Base-by-base conservation (phyloP, 2,113 vertebrate genomes). In the Aldabrachelys gigantea region DNA sequence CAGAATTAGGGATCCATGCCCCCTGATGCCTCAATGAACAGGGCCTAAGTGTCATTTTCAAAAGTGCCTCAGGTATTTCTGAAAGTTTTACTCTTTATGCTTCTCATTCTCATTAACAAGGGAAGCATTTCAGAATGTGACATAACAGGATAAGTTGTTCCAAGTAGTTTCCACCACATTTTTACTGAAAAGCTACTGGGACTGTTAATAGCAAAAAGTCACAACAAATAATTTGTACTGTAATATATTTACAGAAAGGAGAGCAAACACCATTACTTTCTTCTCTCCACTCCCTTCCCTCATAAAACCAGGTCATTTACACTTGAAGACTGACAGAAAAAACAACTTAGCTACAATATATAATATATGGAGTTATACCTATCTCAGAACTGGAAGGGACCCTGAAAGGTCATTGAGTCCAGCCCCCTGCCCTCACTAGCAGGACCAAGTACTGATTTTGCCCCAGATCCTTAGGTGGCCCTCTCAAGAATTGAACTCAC, bases 251-350 rank as follows among this genome's bases (percentile, higher is more conserved):
- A 41, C 62, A 29, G n/a, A 5, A 76, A 86, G 24, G 27, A 93
- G 82, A 31, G n/a, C 1, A 25, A 56, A 72, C 2, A 44, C 29
- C 57, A 81, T 90, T 31, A 65, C 11, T 49, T 50, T 56, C 5
- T 72, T 38, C 2, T 83, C 94, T 87, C 89, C 75, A 82, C 6
- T 81, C 75, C 25, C 31, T 16, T 54, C 80, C 27, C 81, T 83
- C 85, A 62, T 80, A 75, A 91, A 91, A 81, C 14, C 29, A 80
- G 57, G 19, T 49, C 56, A 83, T 54, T 87, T 65, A 75, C 56
- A 62, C 75, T 80, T 80, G 85, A 65, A 95, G 93, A 82, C 44
- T 53, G 89, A 81, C 62, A 91, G 83, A 84, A 89, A 79, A 27
- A 52, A 87, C 4, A 72, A 78, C 5, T 82, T 94, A 75, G 53